These are phyloP conservation scores for Myopa testacea DNA, from an alignment of 2,888 invertebrate genomes.

Conservation along the genomic window DNA sequence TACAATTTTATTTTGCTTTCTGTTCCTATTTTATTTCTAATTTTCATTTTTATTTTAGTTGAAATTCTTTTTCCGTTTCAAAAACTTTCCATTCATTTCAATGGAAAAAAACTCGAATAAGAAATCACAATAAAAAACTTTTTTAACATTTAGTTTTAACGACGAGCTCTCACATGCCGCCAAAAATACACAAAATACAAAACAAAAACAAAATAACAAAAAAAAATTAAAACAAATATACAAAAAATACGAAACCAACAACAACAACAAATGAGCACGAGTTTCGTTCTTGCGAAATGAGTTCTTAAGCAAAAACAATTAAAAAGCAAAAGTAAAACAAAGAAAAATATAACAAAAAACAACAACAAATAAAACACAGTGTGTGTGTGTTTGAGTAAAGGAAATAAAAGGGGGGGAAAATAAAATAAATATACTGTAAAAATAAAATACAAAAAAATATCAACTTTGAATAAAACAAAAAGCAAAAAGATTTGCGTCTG, in stretches of 20 bases:
- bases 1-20: neutral
- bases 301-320: no score
- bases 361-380: neutral
- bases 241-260: neutral
- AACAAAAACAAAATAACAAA: neutral
- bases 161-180: neutral
- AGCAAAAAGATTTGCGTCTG: neutral
- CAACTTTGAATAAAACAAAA: neutral
- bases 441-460: neutral
- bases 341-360: neutral
- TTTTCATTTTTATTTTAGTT: neutral
- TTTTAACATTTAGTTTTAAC: neutral
- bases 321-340: neutral
- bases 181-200: neutral
- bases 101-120: neutral
- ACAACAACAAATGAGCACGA: no score
- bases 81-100: constrained; percentile 4
- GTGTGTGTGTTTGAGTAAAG: no score
- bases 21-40: no score
- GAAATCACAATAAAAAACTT: neutral
- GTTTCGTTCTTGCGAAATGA: no score
- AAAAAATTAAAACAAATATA: neutral
- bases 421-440: neutral
- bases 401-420: no score
- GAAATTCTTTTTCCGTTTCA: neutral